Evolutionary conservation across 2,113 vertebrate genomes (phyloP).

Genomic region (Potamarius usumacintae): DNA sequence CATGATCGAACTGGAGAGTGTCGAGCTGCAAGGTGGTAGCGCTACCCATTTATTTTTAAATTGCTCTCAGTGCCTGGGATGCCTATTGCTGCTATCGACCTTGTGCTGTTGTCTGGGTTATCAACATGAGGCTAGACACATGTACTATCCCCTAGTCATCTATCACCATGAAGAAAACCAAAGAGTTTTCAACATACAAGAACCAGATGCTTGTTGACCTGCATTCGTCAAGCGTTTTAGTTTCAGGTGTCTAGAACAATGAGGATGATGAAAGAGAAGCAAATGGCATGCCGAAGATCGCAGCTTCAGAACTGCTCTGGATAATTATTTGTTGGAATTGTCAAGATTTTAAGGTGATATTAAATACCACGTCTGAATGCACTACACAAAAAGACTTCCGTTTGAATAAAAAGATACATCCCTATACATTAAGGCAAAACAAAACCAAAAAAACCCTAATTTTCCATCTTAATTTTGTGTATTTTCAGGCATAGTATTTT

Average conservation of each 20-base stretch:
- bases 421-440: neutral
- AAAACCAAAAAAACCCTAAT: neutral
- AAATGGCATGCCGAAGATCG: neutral
- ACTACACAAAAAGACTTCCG: neutral
- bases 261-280: too few relatives aligned
- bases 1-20: neutral
- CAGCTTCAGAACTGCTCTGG: neutral
- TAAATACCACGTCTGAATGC: neutral
- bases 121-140: neutral
- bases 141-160: neutral
- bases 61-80: neutral
- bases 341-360: neutral
- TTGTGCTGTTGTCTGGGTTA: neutral
- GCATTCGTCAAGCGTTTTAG: neutral
- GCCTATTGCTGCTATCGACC: neutral
- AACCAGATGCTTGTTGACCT: neutral
- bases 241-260: neutral
- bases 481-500: neutral
- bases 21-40: neutral
- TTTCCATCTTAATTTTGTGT: neutral
- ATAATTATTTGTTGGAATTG: neutral
- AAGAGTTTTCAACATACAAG: neutral
- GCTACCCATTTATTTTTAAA: slow-evolving; percentile 4
- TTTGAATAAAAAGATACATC: neutral
- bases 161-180: neutral